Evolutionary conservation across 2,113 vertebrate genomes (phyloP).

Genomic region (Choloepus hoffmanni): DNA sequence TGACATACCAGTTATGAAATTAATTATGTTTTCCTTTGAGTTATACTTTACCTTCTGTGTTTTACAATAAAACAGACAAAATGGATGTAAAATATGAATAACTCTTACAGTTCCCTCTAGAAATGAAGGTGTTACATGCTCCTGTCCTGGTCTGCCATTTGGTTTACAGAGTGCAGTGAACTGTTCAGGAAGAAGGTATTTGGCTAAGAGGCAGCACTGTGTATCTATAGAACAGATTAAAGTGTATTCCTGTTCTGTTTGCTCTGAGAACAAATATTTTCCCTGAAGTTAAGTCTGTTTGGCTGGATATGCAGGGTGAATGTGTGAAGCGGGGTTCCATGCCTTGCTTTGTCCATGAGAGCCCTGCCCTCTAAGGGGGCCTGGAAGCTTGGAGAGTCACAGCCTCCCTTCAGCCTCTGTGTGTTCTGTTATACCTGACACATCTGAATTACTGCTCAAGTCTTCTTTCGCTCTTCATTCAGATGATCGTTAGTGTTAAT

Average conservation of each 20-base stretch:
- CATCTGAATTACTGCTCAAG: rapidly evolving
- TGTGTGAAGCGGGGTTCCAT: neutral
- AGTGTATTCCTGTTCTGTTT: constrained; percentile 34
- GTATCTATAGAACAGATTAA: constrained; percentile 38
- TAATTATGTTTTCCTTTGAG: no score
- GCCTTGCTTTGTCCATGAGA: no score
- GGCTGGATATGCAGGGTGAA: neutral
- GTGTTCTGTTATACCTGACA: rapidly evolving
- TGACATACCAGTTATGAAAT: no score
- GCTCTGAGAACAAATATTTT: constrained; percentile 54
- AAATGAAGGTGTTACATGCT: neutral
- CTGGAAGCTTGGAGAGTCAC: neutral
- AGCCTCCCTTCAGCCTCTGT: rapidly evolving
- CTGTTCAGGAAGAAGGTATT: neutral
- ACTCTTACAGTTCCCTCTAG: neutral
- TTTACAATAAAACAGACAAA: neutral
- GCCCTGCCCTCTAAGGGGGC: neutral
- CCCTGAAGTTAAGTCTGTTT: constrained; percentile 39
- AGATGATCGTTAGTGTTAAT: neutral
- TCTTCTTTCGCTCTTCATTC: rapidly evolving
- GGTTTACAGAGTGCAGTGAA: constrained; percentile 1
- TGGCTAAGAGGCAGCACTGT: neutral
- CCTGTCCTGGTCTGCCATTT: neutral
- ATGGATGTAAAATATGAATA: neutral
- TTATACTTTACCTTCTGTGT: no score